Conservation (phyloP, 2,888 invertebrate genomes). For the Lasioglossum marginatum region DNA sequence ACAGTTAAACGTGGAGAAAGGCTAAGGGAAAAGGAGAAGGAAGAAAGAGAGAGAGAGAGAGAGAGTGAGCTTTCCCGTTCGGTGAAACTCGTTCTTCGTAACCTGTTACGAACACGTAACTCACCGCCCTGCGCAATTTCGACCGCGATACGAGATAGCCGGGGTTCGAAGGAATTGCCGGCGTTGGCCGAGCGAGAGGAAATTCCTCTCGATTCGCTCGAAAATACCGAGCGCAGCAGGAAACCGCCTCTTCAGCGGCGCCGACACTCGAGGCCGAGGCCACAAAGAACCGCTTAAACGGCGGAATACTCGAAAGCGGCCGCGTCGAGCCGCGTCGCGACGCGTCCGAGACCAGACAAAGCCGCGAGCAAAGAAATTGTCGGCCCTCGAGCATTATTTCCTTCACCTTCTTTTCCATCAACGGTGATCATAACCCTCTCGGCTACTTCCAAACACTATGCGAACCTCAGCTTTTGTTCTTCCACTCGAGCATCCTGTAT, state of each 20-base stretch:
- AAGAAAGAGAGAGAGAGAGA: not conserved
- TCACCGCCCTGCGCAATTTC: conserved; percentile 32
- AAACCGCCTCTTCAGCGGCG: conserved; percentile 16
- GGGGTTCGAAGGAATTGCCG: conserved; percentile 27
- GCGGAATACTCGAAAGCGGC: conserved; percentile 20
- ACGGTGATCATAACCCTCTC: not conserved
- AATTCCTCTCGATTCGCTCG: conserved; percentile 30
- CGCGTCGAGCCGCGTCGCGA: not conserved
- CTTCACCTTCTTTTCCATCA: not conserved
- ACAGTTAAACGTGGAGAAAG: conserved; percentile 28
- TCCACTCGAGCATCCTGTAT: not conserved
- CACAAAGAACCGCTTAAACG: conserved; percentile 22
- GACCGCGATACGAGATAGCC: conserved; percentile 19
- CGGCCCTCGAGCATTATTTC: not conserved
- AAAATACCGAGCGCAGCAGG: conserved; percentile 15
- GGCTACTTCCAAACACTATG: not conserved
- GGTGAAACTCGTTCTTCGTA: conserved; percentile 28
- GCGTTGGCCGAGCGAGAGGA: conserved; percentile 9
- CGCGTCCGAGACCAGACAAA: conserved; percentile 10
- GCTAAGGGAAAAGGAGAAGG: not conserved
- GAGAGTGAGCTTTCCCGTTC: not conserved
- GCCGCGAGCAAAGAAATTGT: conserved; percentile 4
- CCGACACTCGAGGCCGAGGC: conserved; percentile 15
- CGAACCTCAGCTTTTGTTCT: not conserved
- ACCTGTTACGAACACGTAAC: conserved; percentile 23